These are phyloP conservation scores for Enteromius unitaeniatus DNA, from an alignment of 2,797 vertebrate species.

Conservation along the genomic window DNA sequence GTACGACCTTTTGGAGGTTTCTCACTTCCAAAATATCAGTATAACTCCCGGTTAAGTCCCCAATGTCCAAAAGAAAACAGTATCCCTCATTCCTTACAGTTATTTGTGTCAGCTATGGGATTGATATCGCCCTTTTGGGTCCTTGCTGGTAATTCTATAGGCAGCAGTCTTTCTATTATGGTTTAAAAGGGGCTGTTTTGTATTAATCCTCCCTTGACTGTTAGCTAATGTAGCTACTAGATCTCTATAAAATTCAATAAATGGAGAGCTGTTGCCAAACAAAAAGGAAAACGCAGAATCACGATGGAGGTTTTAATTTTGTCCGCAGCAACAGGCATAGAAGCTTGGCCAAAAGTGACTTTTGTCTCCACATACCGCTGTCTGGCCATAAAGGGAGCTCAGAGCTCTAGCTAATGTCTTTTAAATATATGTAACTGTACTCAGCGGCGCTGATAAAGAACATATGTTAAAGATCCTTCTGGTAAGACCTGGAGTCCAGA, in stretches of 20 bases:
- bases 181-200: slow-evolving; percentile 83
- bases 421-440: slow-evolving; percentile 71
- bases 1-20: neutral
- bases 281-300: slow-evolving; percentile 69
- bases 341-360: slow-evolving; percentile 74
- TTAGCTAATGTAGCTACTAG: slow-evolving; percentile 81
- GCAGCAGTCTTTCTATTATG: slow-evolving; percentile 74
- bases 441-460: slow-evolving; percentile 76
- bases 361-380: slow-evolving; percentile 73
- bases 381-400: slow-evolving; percentile 76
- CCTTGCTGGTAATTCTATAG: slow-evolving; percentile 73
- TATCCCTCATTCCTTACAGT: slow-evolving; percentile 65
- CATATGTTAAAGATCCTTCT: slow-evolving; percentile 75
- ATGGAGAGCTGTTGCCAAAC: slow-evolving; percentile 76
- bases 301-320: slow-evolving; percentile 71
- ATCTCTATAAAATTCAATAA: slow-evolving; percentile 82
- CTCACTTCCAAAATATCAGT: neutral
- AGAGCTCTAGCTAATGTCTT: slow-evolving; percentile 74
- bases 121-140: slow-evolving; percentile 75
- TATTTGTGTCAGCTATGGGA: slow-evolving; percentile 73
- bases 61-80: slow-evolving; percentile 60
- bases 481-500: slow-evolving; percentile 60
- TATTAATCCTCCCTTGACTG: slow-evolving; percentile 82
- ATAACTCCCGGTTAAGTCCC: neutral
- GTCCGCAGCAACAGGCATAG: slow-evolving; percentile 77